Conservation (phyloP, 2,797 vertebrate genomes). For the Arremon aurantiirostris region DNA sequence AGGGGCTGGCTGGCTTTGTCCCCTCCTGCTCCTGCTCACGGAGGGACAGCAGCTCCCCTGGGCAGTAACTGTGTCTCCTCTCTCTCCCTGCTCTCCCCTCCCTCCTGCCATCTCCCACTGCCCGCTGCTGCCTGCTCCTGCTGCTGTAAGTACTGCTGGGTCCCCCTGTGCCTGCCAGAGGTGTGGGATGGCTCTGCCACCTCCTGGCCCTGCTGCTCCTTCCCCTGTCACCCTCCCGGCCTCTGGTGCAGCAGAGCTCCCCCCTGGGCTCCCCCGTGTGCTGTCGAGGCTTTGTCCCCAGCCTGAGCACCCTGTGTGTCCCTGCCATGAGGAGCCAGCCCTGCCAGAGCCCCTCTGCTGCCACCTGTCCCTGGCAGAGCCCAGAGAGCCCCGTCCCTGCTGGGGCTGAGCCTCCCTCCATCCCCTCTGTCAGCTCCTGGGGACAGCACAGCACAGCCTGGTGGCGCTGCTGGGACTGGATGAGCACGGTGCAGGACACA, state of each 20-base stretch:
- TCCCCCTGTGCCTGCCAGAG: not conserved
- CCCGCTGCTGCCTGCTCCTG: not conserved
- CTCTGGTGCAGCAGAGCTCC: not conserved
- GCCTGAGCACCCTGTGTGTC: not conserved
- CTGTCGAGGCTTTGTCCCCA: not conserved
- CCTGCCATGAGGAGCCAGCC: not conserved
- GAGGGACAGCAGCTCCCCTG: not conserved
- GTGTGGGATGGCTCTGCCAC: not conserved
- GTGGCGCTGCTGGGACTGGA: not conserved
- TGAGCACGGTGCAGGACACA: not conserved
- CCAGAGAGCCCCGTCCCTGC: not conserved
- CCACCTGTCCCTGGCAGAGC: not conserved
- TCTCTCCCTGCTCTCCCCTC: slow-evolving; percentile 16
- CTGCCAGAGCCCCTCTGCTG: not conserved
- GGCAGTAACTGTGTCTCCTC: not conserved
- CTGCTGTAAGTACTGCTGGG: slow-evolving; percentile 37
- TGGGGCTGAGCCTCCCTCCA: not conserved
- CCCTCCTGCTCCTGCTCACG: not conserved
- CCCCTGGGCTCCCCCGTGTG: not conserved
- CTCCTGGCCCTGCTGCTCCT: not conserved
- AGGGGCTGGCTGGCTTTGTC: not conserved
- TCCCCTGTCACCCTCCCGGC: not conserved
- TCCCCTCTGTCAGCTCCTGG: not conserved
- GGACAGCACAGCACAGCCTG: not conserved
- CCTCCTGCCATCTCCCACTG: not conserved